These are phyloP conservation scores for Muntiacus muntjak DNA, from an alignment of 2,113 vertebrate species.

Conservation along the genomic window DNA sequence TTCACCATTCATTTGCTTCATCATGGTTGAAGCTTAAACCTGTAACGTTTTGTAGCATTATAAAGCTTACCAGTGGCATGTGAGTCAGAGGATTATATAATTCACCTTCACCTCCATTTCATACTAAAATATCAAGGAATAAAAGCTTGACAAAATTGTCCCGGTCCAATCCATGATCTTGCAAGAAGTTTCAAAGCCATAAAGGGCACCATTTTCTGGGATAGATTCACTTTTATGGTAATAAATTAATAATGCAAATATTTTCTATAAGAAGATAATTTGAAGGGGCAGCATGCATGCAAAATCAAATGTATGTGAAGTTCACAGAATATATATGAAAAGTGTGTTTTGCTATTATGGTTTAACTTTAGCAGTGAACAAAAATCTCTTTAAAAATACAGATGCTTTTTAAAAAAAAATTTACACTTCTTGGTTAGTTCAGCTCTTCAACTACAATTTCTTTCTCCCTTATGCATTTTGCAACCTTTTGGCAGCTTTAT, in stretches of 20 bases:
- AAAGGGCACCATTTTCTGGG: not conserved
- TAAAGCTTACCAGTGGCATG: not conserved
- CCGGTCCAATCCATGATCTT: not conserved
- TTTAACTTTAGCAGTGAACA: slow-evolving; percentile 40
- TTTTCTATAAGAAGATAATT: not conserved
- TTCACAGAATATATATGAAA: not conserved
- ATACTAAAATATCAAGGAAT: not conserved
- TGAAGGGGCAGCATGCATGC: not conserved
- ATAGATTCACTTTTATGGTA: not conserved
- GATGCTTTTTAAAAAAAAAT: slow-evolving; percentile 32
- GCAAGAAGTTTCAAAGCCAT: not conserved
- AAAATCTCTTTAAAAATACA: slow-evolving; percentile 34
- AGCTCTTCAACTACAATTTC: slow-evolving; percentile 49
- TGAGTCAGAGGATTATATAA: not conserved
- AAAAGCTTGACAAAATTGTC: not conserved
- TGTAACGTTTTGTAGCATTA: slow-evolving; percentile 2
- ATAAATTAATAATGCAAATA: not conserved
- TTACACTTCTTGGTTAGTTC: slow-evolving; percentile 49
- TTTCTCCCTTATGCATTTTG: slow-evolving; percentile 57
- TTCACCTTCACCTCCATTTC: not conserved
- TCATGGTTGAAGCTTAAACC: not conserved
- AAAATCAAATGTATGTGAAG: not conserved
- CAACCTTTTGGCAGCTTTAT: slow-evolving; percentile 76
- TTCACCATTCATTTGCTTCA: not conserved
- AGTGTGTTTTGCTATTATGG: not conserved